Evolutionary conservation across 2,797 vertebrate species (phyloP), one percentile per base, ranked within the genome.

Genomic region (Catostomus latipinnis): DNA sequence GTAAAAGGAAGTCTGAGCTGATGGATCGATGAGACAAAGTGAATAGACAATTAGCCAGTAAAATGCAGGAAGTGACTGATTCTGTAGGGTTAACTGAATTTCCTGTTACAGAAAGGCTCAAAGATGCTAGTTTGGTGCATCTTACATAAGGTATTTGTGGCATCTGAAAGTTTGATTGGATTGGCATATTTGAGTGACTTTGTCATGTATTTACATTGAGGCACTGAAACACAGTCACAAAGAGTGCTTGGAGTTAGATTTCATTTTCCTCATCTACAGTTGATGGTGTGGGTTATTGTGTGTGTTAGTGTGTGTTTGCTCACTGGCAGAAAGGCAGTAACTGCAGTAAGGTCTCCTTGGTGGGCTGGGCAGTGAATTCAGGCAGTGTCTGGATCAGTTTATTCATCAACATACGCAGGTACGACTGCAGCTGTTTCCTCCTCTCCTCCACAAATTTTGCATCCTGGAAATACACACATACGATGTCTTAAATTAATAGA

Each of bases 391-490:
- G 98, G 90, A 99, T 95, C 86, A 99, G 91, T 90, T 99, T 99
- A 94, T 99, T 99, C 97, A 98, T 97, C 90, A 99, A 94, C 0
- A 86, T 96, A 83, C 97, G 96, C 84, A 99, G 93, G 93, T 99
- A 99, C 81, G 90, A 93, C 91, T 99, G 98, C 69, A 99, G 94
- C 89, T 97, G 97, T 86, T 99, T 99, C 84, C 98, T 92, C 11
- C 98, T 91, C 88, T 98, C 96, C 89, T 99, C 98, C 72, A 99
- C 97, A 87, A 99, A 99, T 90, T 97, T 98, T 86, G 97, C 96
- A 80, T 99, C 97, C 98, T 99, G 84, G 18, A 57, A 48, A 81
- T 45, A 52, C 14, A 81, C 66, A 84, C 45, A 70, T 3, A 65
- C 50, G 53, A 22, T 58, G 11, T 16, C 6, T 48, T 71, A 1